Evolutionary conservation across 1,140 invertebrate genomes (phyloP), one percentile per base, ranked within the genome.

Genomic region (Cydia splendana): DNA sequence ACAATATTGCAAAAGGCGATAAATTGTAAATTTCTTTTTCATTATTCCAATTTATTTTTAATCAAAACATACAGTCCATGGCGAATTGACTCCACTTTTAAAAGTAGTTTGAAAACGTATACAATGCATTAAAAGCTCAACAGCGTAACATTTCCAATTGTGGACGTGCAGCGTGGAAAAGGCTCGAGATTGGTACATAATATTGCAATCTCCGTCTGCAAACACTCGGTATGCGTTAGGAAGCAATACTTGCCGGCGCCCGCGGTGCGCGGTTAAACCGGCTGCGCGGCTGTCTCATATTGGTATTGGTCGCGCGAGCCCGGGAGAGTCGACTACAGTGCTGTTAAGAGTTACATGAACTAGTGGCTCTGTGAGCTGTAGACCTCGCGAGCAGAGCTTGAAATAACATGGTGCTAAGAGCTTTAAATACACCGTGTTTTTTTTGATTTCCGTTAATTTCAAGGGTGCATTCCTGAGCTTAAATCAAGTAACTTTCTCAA

Each of bases 201-300:
- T 89, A 91, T 89, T 89, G 88, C 89, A 91, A 90, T 91, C 87
- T 90, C 85, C 84, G 85, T 84, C 81, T 69, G 82, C 86, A 91
- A 91, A 91, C 86, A 91, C 79, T 82, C 81, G 73, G 82, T 86
- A 81, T 75, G 76, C 67, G 48, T 80, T 80, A 75, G 79, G 82
- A 84, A 81, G 84, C 81, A 85, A 85, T 85, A 84, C 81, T 81
- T 82, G 85, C 82, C 76, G 80, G 80, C 78, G 80, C 75, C 82
- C 81, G 81, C 82, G 82, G 82, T 79, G 75, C 69, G 85, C 80
- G 88, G 88, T 88, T 84, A 84, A 90, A 86, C 84, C 88, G 20
- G 57, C 20, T 62, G 57, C 9, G 53, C 6, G n/a, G n/a, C 57
- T 24, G 20, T 20, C 9, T 24, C 0, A 7, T 20, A n/a, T 62